Evolutionary conservation across 2,888 invertebrate species (phyloP).

Genomic region (Plemyria rubiginata): DNA sequence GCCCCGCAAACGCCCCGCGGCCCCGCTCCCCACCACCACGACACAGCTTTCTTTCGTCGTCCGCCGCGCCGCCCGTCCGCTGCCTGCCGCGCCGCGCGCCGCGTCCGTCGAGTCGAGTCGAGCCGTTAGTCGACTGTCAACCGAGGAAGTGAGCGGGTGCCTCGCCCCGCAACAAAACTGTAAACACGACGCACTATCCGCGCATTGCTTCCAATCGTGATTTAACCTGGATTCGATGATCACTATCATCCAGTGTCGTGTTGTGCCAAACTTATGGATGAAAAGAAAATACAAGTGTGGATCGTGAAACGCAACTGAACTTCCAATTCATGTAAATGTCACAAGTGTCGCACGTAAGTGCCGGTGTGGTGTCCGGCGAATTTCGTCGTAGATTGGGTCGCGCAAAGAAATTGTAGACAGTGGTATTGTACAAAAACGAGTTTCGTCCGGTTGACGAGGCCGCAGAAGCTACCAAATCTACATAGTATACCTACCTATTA

Average conservation of each 20-base stretch:
- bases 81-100: slow-evolving; percentile 39
- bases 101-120: too few species aligned
- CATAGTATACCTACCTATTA: slow-evolving; percentile 43
- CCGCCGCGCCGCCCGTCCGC: slow-evolving; percentile 26
- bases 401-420: slow-evolving; percentile 70
- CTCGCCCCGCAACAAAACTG: slow-evolving; percentile 72
- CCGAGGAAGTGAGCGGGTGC: slow-evolving; percentile 65
- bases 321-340: slow-evolving; percentile 77
- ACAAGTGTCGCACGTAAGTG: slow-evolving; percentile 66
- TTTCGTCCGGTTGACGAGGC: slow-evolving; percentile 62
- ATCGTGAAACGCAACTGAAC: slow-evolving; percentile 66
- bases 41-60: slow-evolving; percentile 62
- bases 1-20: slow-evolving; percentile 52
- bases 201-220: slow-evolving; percentile 75
- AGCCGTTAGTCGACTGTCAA: slow-evolving; percentile 78
- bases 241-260: slow-evolving; percentile 68
- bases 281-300: slow-evolving; percentile 58
- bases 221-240: slow-evolving; percentile 70
- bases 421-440: slow-evolving; percentile 74
- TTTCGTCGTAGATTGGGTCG: slow-evolving; percentile 65
- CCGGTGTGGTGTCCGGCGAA: slow-evolving; percentile 72
- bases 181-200: slow-evolving; percentile 81
- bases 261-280: slow-evolving; percentile 77
- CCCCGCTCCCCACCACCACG: slow-evolving; percentile 55
- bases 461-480: slow-evolving; percentile 67